phyloP scores from a whole-genome alignment of 2,113 vertebrate genomes.

The Corythornis vintsioides region DNA sequence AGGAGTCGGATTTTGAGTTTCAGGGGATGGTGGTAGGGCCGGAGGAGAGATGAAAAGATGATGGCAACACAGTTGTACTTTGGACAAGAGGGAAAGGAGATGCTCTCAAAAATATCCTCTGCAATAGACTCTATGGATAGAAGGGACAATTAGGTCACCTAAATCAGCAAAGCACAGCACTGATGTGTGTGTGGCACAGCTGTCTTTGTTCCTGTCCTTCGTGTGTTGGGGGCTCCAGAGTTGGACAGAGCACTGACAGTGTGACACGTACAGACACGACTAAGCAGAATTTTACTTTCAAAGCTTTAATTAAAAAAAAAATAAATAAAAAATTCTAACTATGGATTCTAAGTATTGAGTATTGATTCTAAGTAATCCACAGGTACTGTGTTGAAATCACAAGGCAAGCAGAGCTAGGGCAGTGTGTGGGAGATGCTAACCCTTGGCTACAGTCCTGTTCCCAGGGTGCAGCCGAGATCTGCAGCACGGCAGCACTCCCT shows the following conservation, averaged over 20 bases:
- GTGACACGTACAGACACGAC: too few relatives aligned
- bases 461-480: too few relatives aligned
- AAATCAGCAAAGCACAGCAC: not conserved
- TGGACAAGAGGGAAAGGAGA: not conserved
- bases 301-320: not conserved
- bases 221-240: too few relatives aligned
- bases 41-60: not conserved
- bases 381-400: not conserved
- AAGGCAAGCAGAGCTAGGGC: rapidly evolving
- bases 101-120: not conserved
- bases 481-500: not conserved
- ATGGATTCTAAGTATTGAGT: not conserved
- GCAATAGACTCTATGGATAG: not conserved
- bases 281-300: not conserved
- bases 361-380: not conserved
- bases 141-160: not conserved
- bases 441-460: rapidly evolving
- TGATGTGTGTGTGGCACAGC: too few relatives aligned
- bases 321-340: not conserved
- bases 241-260: too few relatives aligned
- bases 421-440: rapidly evolving
- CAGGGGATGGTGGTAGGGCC: not conserved
- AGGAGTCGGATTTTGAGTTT: not conserved
- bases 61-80: not conserved
- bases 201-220: not conserved